These are phyloP conservation scores for Pelusios castaneus DNA, from an alignment of 2,113 vertebrate species.

Conservation along the genomic window DNA sequence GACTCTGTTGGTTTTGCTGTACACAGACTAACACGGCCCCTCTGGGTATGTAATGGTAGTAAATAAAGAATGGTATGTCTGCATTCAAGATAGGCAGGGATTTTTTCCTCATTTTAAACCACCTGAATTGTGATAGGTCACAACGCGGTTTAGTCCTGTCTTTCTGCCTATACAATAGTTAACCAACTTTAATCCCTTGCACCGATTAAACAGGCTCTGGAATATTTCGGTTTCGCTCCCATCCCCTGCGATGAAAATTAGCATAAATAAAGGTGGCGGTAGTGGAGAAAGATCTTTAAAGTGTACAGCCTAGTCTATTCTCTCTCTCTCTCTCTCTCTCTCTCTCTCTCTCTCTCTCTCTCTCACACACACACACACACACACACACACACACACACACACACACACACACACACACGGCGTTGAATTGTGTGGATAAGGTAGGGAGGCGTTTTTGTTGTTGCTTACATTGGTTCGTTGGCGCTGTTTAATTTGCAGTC, in stretches of 20 bases:
- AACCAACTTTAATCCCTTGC: conserved; percentile 57
- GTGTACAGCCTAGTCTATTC: too few relatives aligned
- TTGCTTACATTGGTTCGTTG: neutral
- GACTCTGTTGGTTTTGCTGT: too few relatives aligned
- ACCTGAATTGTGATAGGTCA: neutral
- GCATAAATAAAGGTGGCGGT: rapidly evolving
- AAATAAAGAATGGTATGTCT: neutral
- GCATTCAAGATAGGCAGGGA: neutral
- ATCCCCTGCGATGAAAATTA: rapidly evolving
- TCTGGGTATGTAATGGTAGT: too few relatives aligned
- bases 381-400: too few relatives aligned
- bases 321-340: too few relatives aligned
- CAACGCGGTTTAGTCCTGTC: neutral
- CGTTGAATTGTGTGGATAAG: neutral
- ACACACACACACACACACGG: too few relatives aligned
- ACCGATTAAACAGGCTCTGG: neutral
- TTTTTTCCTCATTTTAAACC: neutral
- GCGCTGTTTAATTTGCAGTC: rapidly evolving
- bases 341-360: too few relatives aligned
- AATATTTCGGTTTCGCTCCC: neutral
- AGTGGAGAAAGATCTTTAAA: rapidly evolving
- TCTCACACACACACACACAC: too few relatives aligned
- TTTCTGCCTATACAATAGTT: conserved; percentile 52
- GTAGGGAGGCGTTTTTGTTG: neutral
- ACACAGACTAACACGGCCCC: too few relatives aligned